Base-by-base conservation (phyloP, 2,888 invertebrate genomes). In the Spodoptera picta region DNA sequence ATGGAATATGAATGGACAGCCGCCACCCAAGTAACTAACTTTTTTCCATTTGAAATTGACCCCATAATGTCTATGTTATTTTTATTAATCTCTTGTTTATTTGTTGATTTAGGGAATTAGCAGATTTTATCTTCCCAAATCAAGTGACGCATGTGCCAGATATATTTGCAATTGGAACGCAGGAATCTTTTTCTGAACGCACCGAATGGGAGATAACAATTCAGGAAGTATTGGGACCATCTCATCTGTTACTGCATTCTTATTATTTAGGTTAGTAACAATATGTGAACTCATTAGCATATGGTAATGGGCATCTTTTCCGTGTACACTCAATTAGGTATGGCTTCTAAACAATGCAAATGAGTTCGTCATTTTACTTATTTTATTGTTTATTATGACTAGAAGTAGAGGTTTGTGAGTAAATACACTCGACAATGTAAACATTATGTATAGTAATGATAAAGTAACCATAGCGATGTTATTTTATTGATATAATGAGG, bases 1-100 rank as follows among this genome's bases (percentile, higher is more conserved):
- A 27, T 99, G 99, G 99, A 99, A 99, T 88, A 99, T 99, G 98
- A 98, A 98, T 90, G 98, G 98, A 42, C 98, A 98, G 85, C 95
- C 95, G 75, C 97, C 97, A 49, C 97, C 97, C 50, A 96, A 96
- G 98, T 98, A 95, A 93, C 44, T 43, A 44, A 31, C 0, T 27
- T 54, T n/a, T 27, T 6, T 6, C 1, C 19, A n/a, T 19, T 41
- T 11, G 11, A n/a, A 23, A n/a, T 31, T 43, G 36, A 36, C 7
- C 14, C 10, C 0, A 19, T 41, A 24, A 19, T 11, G n/a, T 4
- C n/a, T 5, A 6, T 4, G 24, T 41, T 2, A 2, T 10, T 23
- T 9, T 43, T 6, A 41, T 56, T 55, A 12, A 47, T 47, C 11
- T 60, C 65, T 65, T 59, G 43, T 51, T 62, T 49, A 23, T 60